Conservation (phyloP, 1,140 invertebrate genomes). For the Apis mellifera region DNA sequence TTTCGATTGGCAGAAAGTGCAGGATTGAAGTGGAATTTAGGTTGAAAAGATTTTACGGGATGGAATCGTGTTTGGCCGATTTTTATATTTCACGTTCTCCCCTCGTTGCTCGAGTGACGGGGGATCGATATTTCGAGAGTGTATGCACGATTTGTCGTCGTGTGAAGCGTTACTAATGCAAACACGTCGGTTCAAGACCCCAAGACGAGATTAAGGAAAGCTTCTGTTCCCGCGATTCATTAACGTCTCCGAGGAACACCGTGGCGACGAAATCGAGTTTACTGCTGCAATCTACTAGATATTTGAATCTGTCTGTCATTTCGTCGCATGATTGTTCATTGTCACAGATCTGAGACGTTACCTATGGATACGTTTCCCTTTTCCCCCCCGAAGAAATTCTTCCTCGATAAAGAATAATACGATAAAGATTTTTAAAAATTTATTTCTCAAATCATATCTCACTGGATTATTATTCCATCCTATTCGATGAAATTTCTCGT, state of each 20-base stretch:
- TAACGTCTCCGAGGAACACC: not conserved
- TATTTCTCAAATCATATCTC: too few relatives aligned
- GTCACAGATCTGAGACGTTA: not conserved
- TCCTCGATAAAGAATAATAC: not conserved
- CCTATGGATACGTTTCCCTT: not conserved
- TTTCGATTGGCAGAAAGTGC: not conserved
- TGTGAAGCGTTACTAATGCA: constrained; percentile 14
- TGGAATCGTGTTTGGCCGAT: not conserved
- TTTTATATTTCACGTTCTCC: not conserved
- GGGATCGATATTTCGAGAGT: not conserved
- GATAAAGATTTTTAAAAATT: too few relatives aligned
- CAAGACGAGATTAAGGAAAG: constrained; percentile 16
- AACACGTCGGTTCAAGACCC: not conserved
- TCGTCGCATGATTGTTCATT: not conserved
- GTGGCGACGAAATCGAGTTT: constrained; percentile 26
- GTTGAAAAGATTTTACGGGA: not conserved
- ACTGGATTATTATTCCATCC: too few relatives aligned
- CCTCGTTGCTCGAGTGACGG: not conserved
- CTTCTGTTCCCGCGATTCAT: constrained; percentile 22
- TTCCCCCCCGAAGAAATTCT: not conserved
- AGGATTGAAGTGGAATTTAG: not conserved
- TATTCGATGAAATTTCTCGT: not conserved
- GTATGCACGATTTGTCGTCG: not conserved
- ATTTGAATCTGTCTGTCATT: not conserved
- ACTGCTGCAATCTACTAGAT: constrained; percentile 3